These are phyloP conservation scores for Dexiosoma caninum DNA, from an alignment of 2,888 invertebrate species.

Conservation along the genomic window DNA sequence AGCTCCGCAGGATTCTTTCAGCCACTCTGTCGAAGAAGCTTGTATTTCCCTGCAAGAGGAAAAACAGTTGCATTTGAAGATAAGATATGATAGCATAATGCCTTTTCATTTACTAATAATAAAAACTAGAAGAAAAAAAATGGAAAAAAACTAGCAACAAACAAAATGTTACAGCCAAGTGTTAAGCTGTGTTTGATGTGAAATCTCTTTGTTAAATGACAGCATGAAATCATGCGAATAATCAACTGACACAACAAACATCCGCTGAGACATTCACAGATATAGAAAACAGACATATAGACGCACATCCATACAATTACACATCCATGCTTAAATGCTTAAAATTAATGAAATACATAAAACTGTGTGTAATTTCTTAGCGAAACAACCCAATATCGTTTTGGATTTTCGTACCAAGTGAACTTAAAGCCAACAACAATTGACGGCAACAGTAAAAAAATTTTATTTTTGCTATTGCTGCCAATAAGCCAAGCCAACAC, in stretches of 20 bases:
- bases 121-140: not conserved
- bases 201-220: slow-evolving; percentile 59
- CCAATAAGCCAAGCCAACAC: slow-evolving; percentile 22
- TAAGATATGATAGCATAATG: slow-evolving; percentile 66
- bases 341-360: slow-evolving; percentile 13
- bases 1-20: slow-evolving; percentile 80
- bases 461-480: slow-evolving; percentile 8
- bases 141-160: not conserved
- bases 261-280: slow-evolving; percentile 46
- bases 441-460: slow-evolving; percentile 4
- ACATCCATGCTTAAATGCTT: not conserved
- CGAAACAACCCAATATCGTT: slow-evolving; percentile 54
- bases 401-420: slow-evolving; percentile 31
- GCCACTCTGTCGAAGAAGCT: slow-evolving; percentile 83
- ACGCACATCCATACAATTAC: slow-evolving; percentile 4
- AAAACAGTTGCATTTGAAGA: slow-evolving; percentile 72
- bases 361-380: not conserved
- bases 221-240: slow-evolving; percentile 58
- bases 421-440: slow-evolving; percentile 51
- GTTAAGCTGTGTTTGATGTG: slow-evolving; percentile 51
- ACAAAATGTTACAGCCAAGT: slow-evolving; percentile 48
- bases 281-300: not conserved
- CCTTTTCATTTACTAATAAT: not conserved
- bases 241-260: slow-evolving; percentile 42
- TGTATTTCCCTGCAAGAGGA: slow-evolving; percentile 83